phyloP scores from a whole-genome alignment of 2,888 invertebrate genomes.

The Ceriagrion tenellum region DNA sequence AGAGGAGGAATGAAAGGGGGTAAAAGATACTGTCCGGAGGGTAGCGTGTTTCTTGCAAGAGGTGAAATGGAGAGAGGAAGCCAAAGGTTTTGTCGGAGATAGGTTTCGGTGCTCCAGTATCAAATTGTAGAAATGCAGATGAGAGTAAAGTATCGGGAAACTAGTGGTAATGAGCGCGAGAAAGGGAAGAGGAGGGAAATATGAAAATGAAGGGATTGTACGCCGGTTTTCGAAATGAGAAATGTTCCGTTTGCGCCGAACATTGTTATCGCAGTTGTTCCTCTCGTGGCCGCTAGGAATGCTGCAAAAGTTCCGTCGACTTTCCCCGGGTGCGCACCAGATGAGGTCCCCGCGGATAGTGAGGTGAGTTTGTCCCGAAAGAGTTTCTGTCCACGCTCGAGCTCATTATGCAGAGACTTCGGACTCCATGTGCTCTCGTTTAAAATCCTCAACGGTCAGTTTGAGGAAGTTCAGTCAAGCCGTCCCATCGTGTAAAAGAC shows the following conservation, averaged over 20 bases:
- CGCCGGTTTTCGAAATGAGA: neutral
- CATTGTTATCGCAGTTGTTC: neutral
- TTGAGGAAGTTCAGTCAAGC: neutral
- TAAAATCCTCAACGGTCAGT: neutral
- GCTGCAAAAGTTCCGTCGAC: neutral
- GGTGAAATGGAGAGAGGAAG: too few species aligned
- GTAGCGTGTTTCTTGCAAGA: neutral
- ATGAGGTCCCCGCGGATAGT: neutral
- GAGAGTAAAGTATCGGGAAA: neutral
- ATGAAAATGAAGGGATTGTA: neutral
- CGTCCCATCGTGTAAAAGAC: neutral
- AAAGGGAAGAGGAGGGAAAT: neutral
- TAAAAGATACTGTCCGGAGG: neutral
- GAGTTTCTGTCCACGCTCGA: neutral
- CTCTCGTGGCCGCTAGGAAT: neutral
- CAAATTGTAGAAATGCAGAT: neutral
- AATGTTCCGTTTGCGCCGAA: neutral
- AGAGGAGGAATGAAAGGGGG: too few species aligned
- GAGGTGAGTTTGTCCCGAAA: neutral
- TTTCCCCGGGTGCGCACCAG: too few species aligned
- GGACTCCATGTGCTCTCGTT: too few species aligned
- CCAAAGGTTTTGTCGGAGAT: neutral
- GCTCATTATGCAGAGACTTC: neutral
- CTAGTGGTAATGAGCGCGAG: neutral
- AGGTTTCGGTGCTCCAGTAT: too few species aligned